Percentiles rank a stretch among this genome's conserved stretches.
These are phyloP conservation scores for Microtus agrestis DNA, from an alignment of 2,797 vertebrate species.

Conservation along the genomic window DNA sequence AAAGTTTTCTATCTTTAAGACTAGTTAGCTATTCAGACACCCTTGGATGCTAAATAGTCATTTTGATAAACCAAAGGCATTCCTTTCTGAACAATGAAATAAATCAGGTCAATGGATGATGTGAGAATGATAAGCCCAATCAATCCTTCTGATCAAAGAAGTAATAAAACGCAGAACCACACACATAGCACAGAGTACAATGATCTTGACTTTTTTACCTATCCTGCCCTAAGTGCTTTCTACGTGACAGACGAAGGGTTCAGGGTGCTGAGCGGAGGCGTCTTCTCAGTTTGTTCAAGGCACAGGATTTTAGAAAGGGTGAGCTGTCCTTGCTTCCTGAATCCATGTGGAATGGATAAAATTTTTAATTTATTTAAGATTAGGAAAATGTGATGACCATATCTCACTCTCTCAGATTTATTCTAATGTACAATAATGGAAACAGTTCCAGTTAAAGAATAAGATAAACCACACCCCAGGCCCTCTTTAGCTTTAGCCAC, in stretches of 20 bases:
- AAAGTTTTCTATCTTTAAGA: not conserved
- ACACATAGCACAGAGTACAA: not conserved
- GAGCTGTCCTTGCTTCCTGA: not conserved
- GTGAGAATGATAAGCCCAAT: not conserved
- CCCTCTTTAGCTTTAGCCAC: not conserved
- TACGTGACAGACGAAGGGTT: not conserved
- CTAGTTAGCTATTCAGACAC: not conserved
- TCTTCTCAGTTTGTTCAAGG: not conserved
- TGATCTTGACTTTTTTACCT: not conserved
- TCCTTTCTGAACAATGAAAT: not conserved
- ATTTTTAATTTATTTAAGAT: not conserved
- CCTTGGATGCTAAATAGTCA: not conserved
- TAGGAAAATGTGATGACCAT: not conserved
- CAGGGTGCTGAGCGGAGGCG: not conserved
- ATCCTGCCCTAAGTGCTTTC: not conserved
- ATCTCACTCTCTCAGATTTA: not conserved
- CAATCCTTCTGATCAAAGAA: not conserved
- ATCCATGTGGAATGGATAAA: not conserved
- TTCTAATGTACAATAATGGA: fast-evolving
- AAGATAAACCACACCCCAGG: not conserved
- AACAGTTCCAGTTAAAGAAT: not conserved
- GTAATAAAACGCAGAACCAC: not conserved
- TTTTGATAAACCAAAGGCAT: not conserved
- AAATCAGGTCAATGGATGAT: not conserved
- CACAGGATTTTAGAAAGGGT: not conserved